These are phyloP conservation scores for Philonicus albiceps DNA, from an alignment of 2,888 invertebrate species.

Conservation along the genomic window DNA sequence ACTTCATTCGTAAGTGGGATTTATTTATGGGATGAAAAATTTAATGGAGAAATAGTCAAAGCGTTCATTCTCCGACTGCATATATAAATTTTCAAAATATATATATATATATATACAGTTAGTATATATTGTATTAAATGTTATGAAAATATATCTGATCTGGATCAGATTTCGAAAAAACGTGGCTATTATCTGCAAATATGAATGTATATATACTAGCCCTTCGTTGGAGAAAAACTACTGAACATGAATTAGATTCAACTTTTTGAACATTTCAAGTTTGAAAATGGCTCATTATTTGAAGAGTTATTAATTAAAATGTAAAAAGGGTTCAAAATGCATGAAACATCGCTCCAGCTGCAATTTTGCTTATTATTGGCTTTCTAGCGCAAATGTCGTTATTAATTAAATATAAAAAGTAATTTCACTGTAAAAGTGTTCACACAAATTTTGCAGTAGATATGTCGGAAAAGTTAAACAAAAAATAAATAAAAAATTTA, in stretches of 20 bases:
- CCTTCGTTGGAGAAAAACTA: neutral
- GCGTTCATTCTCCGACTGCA: no score
- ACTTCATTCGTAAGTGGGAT: no score
- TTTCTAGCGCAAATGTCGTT: neutral
- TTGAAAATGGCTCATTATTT: neutral
- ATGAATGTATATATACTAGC: neutral
- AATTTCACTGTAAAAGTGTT: neutral
- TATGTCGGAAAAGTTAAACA: neutral
- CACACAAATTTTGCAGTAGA: neutral
- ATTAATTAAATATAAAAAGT: neutral
- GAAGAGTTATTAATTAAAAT: neutral
- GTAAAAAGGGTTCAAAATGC: neutral
- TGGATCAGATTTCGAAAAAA: no score
- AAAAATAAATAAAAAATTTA: neutral
- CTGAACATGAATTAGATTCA: neutral
- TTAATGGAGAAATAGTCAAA: no score
- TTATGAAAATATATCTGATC: no score
- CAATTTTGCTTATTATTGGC: neutral
- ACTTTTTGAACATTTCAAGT: neutral
- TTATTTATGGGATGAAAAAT: no score
- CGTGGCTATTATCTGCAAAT: no score
- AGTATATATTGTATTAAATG: no score
- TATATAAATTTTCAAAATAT: no score
- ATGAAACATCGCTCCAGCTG: neutral
- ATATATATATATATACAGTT: no score